Percentiles rank a stretch among this genome's conserved stretches.
Evolutionary conservation across 2,888 invertebrate genomes (phyloP).

Genomic region (Mythimna lalbum): DNA sequence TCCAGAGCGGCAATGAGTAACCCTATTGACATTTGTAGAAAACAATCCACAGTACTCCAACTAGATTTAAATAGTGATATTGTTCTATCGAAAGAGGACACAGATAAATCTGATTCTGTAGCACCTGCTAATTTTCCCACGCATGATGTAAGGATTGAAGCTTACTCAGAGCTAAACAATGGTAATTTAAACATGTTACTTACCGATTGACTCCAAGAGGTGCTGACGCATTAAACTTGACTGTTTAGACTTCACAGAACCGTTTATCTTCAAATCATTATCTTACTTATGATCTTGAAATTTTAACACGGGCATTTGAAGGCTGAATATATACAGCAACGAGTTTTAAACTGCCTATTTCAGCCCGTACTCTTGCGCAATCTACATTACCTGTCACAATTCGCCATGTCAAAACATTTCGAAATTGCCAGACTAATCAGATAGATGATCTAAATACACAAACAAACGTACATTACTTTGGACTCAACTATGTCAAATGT

Average conservation of each 20-base stretch:
- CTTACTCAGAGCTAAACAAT: conserved; percentile 18
- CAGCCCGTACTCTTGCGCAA: conserved; percentile 53
- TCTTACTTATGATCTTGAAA: conserved; percentile 48
- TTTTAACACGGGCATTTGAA: conserved; percentile 52
- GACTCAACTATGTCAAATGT: conserved; percentile 83
- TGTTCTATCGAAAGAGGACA: conserved; percentile 24
- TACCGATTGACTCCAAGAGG: conserved; percentile 25
- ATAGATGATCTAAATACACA: conserved; percentile 77
- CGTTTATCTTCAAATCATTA: conserved; percentile 50
- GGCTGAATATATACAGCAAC: conserved; percentile 35
- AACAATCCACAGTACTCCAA: conserved; percentile 21
- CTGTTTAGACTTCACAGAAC: conserved; percentile 41
- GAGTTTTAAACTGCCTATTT: conserved; percentile 40
- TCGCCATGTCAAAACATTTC: conserved; percentile 72
- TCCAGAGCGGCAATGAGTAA: conserved; percentile 1
- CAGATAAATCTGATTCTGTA: conserved; percentile 29
- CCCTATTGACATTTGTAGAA: conserved; percentile 25
- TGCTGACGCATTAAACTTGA: conserved; percentile 45
- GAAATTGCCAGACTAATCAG: conserved; percentile 74
- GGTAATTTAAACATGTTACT: conserved; percentile 22
- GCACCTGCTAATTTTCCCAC: conserved; percentile 46
- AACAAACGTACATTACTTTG: conserved; percentile 71
- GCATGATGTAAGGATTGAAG: conserved; percentile 10
- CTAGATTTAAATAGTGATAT: conserved; percentile 33
- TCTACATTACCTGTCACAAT: conserved; percentile 59